phyloP scores from a whole-genome alignment of 2,797 vertebrate species.

The Chromis chromis region DNA sequence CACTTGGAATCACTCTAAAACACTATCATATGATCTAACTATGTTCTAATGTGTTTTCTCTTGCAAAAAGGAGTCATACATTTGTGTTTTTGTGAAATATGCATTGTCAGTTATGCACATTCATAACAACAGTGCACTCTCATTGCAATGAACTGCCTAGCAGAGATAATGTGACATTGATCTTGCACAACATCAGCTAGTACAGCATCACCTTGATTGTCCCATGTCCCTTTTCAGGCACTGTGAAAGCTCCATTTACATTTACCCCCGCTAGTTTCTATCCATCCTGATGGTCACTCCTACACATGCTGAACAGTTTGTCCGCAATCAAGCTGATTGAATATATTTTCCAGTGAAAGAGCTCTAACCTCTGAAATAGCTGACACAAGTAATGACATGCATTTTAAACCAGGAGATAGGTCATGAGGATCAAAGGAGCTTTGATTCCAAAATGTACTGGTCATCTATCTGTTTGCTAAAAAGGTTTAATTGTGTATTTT shows the following conservation, averaged over 20 bases:
- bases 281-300: not conserved
- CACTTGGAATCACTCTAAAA: too few species aligned
- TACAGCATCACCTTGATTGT: conserved; percentile 12
- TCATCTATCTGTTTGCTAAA: conserved; percentile 5
- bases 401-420: conserved; percentile 24
- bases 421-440: not conserved
- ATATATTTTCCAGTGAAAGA: conserved; percentile 1
- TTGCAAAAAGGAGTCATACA: not conserved
- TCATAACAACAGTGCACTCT: too few species aligned
- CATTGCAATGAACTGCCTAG: not conserved
- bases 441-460: not conserved
- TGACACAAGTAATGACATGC: not conserved
- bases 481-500: not conserved
- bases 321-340: not conserved
- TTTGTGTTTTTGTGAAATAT: not conserved
- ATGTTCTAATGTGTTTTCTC: not conserved
- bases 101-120: not conserved
- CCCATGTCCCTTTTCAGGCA: not conserved
- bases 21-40: too few species aligned
- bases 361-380: conserved; percentile 13
- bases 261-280: not conserved
- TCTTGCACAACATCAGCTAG: not conserved
- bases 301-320: conserved; percentile 8
- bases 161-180: not conserved
- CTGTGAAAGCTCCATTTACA: not conserved